A percentile compares a stretch with the other conserved stretches of the same genome.
Evolutionary conservation across 1,140 invertebrate genomes (phyloP).

Genomic region (Rhagoletis pomonella): DNA sequence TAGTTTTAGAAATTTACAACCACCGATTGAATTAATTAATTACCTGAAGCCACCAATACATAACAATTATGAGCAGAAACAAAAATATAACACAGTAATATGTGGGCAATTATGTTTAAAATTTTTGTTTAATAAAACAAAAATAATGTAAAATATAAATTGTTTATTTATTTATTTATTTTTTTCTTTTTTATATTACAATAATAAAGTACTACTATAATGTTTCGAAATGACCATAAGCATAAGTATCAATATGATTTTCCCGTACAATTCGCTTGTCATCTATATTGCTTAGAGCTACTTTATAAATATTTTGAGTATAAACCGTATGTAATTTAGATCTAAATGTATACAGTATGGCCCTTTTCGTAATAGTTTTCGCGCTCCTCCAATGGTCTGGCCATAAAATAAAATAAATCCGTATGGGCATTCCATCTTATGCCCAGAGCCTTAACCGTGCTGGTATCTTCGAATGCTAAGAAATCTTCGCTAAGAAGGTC

Average conservation of each 20-base stretch:
- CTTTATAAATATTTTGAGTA: conserved; percentile 63
- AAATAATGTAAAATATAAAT: background rate
- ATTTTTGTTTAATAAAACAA: conserved; percentile 42
- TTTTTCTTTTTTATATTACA: background rate
- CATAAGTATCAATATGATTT: conserved; percentile 54
- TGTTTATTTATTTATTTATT: conserved; percentile 22
- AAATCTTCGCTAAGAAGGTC: background rate
- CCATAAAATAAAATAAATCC: no score
- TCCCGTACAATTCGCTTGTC: conserved; percentile 57
- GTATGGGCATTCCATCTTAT: no score
- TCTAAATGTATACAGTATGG: conserved; percentile 62
- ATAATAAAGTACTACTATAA: background rate
- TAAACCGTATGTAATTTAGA: conserved; percentile 62
- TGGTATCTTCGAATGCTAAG: no score
- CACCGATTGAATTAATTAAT: background rate
- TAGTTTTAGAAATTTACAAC: conserved; percentile 49
- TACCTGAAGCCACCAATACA: conserved; percentile 23
- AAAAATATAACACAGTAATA: conserved; percentile 39
- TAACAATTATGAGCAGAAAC: conserved; percentile 45
- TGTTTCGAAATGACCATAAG: conserved; percentile 54
- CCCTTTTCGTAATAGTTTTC: background rate
- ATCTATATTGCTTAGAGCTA: conserved; percentile 57
- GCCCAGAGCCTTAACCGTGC: no score
- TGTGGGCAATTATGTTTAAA: conserved; percentile 53
- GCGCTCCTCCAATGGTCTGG: no score